Base-by-base conservation (phyloP, 2,888 invertebrate species). In the Melikaiella ostensackeni region DNA sequence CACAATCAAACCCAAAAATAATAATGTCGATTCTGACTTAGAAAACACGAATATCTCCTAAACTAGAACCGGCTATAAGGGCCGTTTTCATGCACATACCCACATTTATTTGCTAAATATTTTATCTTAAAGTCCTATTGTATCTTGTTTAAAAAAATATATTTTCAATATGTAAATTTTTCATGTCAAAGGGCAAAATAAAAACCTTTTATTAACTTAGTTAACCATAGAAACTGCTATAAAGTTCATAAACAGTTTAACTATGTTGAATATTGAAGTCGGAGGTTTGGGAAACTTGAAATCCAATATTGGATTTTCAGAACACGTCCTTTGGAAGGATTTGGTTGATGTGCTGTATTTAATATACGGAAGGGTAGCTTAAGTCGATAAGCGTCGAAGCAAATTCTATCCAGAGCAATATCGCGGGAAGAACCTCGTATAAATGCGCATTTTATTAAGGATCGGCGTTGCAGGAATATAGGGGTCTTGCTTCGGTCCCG, bases 401-500 rank as follows among this genome's bases (percentile, higher is more conserved):
- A 85, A 86, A 86, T 88, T 83, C 83, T 85, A 83, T 84, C 78
- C 76, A 59, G 73, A 81, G 82, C 82, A 85, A 85, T 85, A 85
- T 85, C 84, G 75, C 77, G 59, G 78, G 76, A 79, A 78, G 61
- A 80, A 79, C 77, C 84, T 85, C 83, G 86, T 87, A 89, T 88
- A 89, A 89, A 89, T 87, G 87, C 89, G 88, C 90, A 90, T 90
- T 89, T 88, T 88, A 90, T 89, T 90, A 89, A 88, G 83, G 87
- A 81, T 77, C 77, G 75, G 78, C 74, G 80, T 81, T 79, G 85
- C 82, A 84, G 80, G 84, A 84, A 83, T 84, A 83, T 82, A 81
- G 85, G 84, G 83, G 80, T 80, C 79, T 81, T 81, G 75, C 74
- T 78, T 75, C 78, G 78, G 82, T 76, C 81, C 84, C 83, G 76